A percentile compares a stretch with the other conserved stretches of the same genome.
phyloP scores from a whole-genome alignment of 2,888 invertebrate genomes.

The Tridacna crocea region DNA sequence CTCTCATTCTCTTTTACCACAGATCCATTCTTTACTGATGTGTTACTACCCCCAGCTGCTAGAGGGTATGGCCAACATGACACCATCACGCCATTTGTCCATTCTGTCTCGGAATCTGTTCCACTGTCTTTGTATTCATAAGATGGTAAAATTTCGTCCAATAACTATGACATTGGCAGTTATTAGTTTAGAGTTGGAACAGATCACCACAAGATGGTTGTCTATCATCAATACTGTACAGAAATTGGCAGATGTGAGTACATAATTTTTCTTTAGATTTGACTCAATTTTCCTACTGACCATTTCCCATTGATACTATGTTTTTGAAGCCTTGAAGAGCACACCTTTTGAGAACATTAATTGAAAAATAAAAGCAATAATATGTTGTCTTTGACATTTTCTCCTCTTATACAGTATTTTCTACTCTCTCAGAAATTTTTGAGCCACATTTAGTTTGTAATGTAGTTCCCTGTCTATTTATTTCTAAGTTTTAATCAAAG shows the following conservation, averaged over 20 bases:
- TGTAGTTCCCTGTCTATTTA: too few species aligned
- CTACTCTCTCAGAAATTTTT: too few species aligned
- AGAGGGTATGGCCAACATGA: slow-evolving; percentile 76
- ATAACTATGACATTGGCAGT: slow-evolving; percentile 92
- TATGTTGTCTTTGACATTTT: too few species aligned
- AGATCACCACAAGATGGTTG: slow-evolving; percentile 80
- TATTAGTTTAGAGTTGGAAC: slow-evolving; percentile 88
- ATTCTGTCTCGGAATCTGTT: slow-evolving; percentile 79
- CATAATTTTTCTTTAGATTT: too few species aligned
- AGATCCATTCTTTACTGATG: slow-evolving; percentile 81
- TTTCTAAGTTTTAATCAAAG: too few species aligned
- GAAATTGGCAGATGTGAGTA: slow-evolving; percentile 77
- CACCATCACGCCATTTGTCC: slow-evolving; percentile 80
- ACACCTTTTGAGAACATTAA: too few species aligned
- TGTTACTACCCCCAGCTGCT: slow-evolving; percentile 81
- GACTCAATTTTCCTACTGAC: too few species aligned
- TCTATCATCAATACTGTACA: slow-evolving; percentile 77
- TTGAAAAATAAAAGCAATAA: too few species aligned
- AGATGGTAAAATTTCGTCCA: slow-evolving; percentile 90
- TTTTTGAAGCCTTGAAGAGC: too few species aligned
- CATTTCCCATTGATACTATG: too few species aligned
- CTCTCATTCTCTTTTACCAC: slow-evolving; percentile 9
- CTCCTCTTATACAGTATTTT: too few species aligned
- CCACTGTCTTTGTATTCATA: slow-evolving; percentile 85
- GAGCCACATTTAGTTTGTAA: too few species aligned